A percentile compares a stretch with the other conserved stretches of the same genome.
Evolutionary conservation across 2,888 invertebrate genomes (phyloP).

Genomic region (Andricus curvator): DNA sequence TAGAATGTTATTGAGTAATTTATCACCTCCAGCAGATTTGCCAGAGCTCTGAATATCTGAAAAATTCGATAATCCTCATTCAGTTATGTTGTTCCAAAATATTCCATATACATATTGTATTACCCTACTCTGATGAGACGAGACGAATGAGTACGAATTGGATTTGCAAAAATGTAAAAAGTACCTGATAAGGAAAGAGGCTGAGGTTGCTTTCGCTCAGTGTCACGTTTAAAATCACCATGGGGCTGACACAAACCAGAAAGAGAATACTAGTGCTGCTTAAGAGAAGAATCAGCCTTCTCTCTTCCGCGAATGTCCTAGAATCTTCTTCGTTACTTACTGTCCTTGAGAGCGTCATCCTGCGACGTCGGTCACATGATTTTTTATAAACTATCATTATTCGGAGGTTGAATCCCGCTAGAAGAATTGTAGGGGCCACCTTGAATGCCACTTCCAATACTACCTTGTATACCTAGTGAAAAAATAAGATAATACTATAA

Average conservation of each 20-base stretch:
- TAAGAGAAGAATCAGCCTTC: constrained; percentile 83
- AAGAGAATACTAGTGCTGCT: constrained; percentile 85
- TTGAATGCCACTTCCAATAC: constrained; percentile 84
- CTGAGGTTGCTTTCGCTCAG: constrained; percentile 83
- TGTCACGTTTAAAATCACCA: constrained; percentile 86
- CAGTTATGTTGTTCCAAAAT: neutral
- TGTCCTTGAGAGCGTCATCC: constrained; percentile 83
- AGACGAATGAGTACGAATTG: too few species aligned
- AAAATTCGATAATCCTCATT: constrained; percentile 32
- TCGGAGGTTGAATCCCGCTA: constrained; percentile 83
- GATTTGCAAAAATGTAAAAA: too few species aligned
- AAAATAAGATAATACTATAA: neutral
- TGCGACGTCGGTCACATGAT: constrained; percentile 83
- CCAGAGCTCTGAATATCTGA: constrained; percentile 85
- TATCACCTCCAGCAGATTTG: constrained; percentile 86
- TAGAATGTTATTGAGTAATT: constrained; percentile 90
- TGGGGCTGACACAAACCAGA: constrained; percentile 85
- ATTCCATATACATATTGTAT: neutral
- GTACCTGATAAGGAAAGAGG: constrained; percentile 83
- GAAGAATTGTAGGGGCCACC: constrained; percentile 83
- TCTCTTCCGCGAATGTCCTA: constrained; percentile 84
- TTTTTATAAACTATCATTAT: constrained; percentile 85
- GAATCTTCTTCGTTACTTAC: constrained; percentile 83
- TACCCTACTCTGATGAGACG: too few species aligned
- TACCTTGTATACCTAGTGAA: constrained; percentile 81